phyloP scores from a whole-genome alignment of 2,888 invertebrate genomes.

The Mesoligia furuncula region DNA sequence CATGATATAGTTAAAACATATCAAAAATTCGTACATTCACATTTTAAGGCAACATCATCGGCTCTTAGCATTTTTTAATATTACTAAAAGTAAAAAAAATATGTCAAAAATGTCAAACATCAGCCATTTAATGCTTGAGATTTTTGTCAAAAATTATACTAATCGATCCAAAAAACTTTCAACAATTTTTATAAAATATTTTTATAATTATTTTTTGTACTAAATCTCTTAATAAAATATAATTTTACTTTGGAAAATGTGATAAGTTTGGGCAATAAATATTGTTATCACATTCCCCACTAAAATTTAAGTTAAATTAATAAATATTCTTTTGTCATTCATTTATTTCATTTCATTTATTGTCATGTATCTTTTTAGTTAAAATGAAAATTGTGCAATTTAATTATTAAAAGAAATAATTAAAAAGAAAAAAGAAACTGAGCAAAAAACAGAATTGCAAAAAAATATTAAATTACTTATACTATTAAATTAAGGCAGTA shows the following conservation, averaged over 20 bases:
- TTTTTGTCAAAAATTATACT: constrained; percentile 79
- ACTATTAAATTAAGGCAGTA: constrained; percentile 71
- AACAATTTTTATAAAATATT: constrained; percentile 63
- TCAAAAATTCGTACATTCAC: constrained; percentile 79
- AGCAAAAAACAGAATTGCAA: constrained; percentile 57
- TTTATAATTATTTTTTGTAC: constrained; percentile 67
- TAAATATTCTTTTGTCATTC: constrained; percentile 63
- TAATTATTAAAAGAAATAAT: constrained; percentile 44
- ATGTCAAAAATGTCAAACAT: constrained; percentile 87
- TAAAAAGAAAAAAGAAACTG: constrained; percentile 24
- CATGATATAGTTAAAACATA: constrained; percentile 81
- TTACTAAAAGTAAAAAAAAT: constrained; percentile 55
- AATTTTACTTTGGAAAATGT: constrained; percentile 66
- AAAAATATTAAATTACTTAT: constrained; percentile 31
- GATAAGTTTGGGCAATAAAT: constrained; percentile 74
- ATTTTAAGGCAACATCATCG: constrained; percentile 83
- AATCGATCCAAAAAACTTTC: constrained; percentile 72
- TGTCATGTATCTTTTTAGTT: constrained; percentile 52
- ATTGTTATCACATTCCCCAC: constrained; percentile 71
- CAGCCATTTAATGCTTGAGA: constrained; percentile 88
- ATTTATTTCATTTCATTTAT: constrained; percentile 35
- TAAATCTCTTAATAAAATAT: constrained; percentile 65
- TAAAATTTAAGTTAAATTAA: constrained; percentile 60
- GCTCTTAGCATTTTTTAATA: constrained; percentile 64
- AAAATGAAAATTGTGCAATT: constrained; percentile 42